Evolutionary conservation across 1,140 invertebrate species (phyloP), one percentile per base, ranked within the genome.

Genomic region (Coptotermes formosanus): DNA sequence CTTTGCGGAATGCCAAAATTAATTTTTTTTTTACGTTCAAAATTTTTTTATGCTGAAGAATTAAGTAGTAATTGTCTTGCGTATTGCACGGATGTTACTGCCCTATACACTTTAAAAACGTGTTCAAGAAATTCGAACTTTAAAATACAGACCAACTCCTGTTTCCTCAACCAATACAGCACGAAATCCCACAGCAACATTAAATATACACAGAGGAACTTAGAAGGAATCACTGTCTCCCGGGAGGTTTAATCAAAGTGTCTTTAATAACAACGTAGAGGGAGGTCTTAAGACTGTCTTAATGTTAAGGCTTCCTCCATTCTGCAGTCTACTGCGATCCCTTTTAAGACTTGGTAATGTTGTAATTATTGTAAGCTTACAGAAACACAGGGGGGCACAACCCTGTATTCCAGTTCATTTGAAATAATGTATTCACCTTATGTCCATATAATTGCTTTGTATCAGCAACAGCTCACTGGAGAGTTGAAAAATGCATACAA

Each of bases 311-410:
- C 64, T 75, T 75, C 64, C 8, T 75, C 25, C 64, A 75, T 30
- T n/a, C 64, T 55, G 19, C 52, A 55, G 52, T 16, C 52, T 55
- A 55, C 52, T 25, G 6, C n/a, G 25, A 75, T 75, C 64, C 64
- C 64, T 75, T 75, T 11, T 75, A 75, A 75, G 64, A 75, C 64
- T 75, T 75, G 64, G 64, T 75, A 75, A 75, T 75, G 64, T 75
- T 75, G 64, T 75, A 75, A 75, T 75, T 75, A 75, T 75, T 75
- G 64, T 75, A 30, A n/a, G 64, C 25, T 75, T 75, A 75, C 64
- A n/a, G 64, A 75, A 25, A 75, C 64, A 30, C 64, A 75, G 64
- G n/a, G 64, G 64, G 16, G 64, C 14, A 23, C 19, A 21, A 19
- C 19, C 16, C 19, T 64, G 59, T n/a, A 23, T 30, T 75, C 25